Evolutionary conservation across 2,113 vertebrate genomes (phyloP), one percentile per base, ranked within the genome.

Genomic region (Notothenia coriiceps): DNA sequence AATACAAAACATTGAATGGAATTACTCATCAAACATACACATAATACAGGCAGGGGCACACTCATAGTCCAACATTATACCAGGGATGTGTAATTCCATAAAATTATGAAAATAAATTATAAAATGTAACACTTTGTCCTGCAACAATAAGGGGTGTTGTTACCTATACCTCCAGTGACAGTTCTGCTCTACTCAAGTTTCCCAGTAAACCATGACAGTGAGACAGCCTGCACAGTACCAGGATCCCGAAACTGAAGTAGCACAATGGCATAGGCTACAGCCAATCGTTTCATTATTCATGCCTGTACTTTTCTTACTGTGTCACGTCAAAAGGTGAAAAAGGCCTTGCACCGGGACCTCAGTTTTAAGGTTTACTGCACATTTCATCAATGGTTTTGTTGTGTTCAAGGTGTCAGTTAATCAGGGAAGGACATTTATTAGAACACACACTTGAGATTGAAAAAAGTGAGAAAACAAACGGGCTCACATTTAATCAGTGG

Each of bases 221-320:
- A 74, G 2, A 4, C 18, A 17, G 14, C 0, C 0, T 55, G 20
- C 22, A 6, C 49, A 56, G 55, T 12, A 55, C 18, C 69, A 78
- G 10, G 61, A 63, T 2, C 29, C 51, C 49, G 74, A 82, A 57
- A 79, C 74, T 51, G 17, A 63, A 72, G 55, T 60, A 66, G 33
- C 35, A 43, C 10, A 8, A 51, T 66, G 46, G 62, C 79, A 10
- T 14, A n/a, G n/a, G n/a, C n/a, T n/a, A 25, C 12, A 78, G 65
- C 46, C 61, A 78, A 6, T 69, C 18, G 43, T n/a, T 70, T 46
- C 9, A 78, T 59, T 81, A 75, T 83, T 72, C 40, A 83, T 67
- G 9, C 2, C 15, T n/a, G 35, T 40, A 7, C 10, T 74, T 73
- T 62, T 50, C 59, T 12, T 74, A 60, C 4, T 49, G 49, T 43